Conservation (phyloP, 2,888 invertebrate genomes). For the Melipona bicolor region DNA sequence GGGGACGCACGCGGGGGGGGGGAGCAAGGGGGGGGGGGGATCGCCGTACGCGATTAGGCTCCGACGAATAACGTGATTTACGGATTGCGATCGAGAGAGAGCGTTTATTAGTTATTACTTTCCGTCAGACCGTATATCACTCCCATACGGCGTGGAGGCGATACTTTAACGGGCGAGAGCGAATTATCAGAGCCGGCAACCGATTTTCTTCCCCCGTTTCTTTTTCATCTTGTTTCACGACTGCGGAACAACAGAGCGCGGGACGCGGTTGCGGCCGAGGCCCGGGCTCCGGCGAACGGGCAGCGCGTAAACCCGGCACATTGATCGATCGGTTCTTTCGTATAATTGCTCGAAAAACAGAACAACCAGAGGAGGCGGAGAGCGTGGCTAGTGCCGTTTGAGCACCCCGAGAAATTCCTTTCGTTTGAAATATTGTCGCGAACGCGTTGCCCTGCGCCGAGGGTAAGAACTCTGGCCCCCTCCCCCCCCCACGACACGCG, state of each 20-base stretch:
- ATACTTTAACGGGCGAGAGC: constrained; percentile 45
- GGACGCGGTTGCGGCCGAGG: neutral
- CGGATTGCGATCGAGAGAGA: constrained; percentile 51
- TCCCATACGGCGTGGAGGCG: constrained; percentile 24
- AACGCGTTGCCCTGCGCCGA: constrained; percentile 74
- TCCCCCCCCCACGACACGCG: constrained; percentile 17
- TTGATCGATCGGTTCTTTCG: constrained; percentile 66
- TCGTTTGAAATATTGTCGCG: constrained; percentile 79
- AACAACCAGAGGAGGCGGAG: neutral
- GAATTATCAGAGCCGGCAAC: constrained; percentile 44
- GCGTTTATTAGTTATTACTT: constrained; percentile 47
- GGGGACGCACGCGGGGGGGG: constrained; percentile 14
- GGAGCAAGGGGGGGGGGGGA: neutral
- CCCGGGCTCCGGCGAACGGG: neutral
- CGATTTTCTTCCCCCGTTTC: constrained; percentile 20
- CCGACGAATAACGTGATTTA: constrained; percentile 55
- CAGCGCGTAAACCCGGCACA: constrained; percentile 17
- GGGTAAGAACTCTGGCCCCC: constrained; percentile 63
- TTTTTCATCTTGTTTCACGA: constrained; percentile 29
- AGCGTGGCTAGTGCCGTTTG: constrained; percentile 49
- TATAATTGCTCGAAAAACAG: constrained; percentile 66
- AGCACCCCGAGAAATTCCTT: constrained; percentile 72
- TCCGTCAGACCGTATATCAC: constrained; percentile 57
- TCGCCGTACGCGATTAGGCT: constrained; percentile 46
- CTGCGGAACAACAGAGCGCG: constrained; percentile 8